Evolutionary conservation across 2,113 vertebrate species (phyloP), one percentile per base, ranked within the genome.

Genomic region (Procavia capensis): DNA sequence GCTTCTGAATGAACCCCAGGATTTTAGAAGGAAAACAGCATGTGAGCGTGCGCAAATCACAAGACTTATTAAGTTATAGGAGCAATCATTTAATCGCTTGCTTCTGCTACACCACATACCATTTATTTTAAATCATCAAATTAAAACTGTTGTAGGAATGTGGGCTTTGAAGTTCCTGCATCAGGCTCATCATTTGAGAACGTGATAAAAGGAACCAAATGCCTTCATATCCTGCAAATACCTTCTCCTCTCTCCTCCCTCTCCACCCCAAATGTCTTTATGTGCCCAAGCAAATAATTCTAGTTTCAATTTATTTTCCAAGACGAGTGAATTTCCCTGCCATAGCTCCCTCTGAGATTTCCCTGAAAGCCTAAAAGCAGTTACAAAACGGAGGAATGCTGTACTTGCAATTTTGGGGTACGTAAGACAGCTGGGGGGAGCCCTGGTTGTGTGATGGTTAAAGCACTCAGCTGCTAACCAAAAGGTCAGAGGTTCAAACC

Each of bases 371-470:
- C 74, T 76, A 54, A 19, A 85, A 88, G 88, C 90, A 97, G 85
- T 93, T 68, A 86, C 66, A 93, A 91, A 54, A 82, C 17, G 81
- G 93, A 94, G 86, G 88, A 90, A 45, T 9, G 36, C 39, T 0
- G 6, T 97, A 97, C 96, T 97, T 96, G 97, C 97, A 97, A 96
- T 97, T 98, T 74, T 66, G 96, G 96, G 96, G 43, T 92, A 91
- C 92, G 70, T 93, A 75, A 79, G 83, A 74, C 93, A 85, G 91
- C 74, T 93, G 93, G 92, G 94, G 17, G 50, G 50, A 16, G 14
- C 1, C 50, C 50, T 16, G 50, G 14, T 54, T 11, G 50, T 16
- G 11, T 16, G 17, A 16, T 54, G 50, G 50, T 54, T 54, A 16
- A 13, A 54, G 50, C 11, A 16, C 50, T 54, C 11, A 16, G 50